A percentile compares a stretch with the other conserved stretches of the same genome.
phyloP scores from a whole-genome alignment of 2,797 vertebrate genomes.

The Gorsachius magnificus region DNA sequence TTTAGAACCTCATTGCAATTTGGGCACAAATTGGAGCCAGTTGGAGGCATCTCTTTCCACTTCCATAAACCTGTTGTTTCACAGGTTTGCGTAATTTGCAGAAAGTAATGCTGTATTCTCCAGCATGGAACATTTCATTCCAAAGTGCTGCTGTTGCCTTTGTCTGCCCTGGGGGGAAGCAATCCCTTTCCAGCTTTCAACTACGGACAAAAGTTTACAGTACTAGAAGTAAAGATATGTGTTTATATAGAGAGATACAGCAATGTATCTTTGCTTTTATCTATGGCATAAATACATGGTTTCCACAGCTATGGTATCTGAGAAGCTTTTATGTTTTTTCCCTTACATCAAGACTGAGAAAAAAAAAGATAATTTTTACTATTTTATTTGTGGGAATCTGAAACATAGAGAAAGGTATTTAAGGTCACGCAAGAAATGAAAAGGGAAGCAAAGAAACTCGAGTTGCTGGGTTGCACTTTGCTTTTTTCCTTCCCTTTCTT shows the following conservation, averaged over 20 bases:
- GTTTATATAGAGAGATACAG: not conserved
- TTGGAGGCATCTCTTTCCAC: not conserved
- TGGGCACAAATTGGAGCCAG: not conserved
- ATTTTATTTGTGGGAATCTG: not conserved
- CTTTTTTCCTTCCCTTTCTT: not conserved
- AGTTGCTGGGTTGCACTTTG: accelerated
- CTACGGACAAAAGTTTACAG: not conserved
- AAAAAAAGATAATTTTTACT: not conserved
- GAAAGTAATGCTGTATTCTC: not conserved
- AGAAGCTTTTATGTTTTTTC: not conserved
- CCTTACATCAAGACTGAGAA: not conserved
- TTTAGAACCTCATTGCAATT: not conserved
- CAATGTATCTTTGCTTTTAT: not conserved
- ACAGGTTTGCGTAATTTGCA: not conserved
- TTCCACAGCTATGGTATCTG: not conserved
- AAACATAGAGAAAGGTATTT: not conserved
- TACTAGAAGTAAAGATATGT: not conserved
- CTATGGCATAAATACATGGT: not conserved
- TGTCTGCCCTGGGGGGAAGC: not conserved
- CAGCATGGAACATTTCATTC: not conserved
- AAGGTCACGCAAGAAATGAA: not conserved
- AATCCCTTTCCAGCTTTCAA: not conserved
- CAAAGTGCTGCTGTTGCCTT: not conserved
- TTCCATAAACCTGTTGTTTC: not conserved
- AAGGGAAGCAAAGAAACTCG: not conserved